A percentile compares a stretch with the other conserved stretches of the same genome.
Evolutionary conservation across 1,140 invertebrate species (phyloP).

Genomic region (Drosophila azteca): DNA sequence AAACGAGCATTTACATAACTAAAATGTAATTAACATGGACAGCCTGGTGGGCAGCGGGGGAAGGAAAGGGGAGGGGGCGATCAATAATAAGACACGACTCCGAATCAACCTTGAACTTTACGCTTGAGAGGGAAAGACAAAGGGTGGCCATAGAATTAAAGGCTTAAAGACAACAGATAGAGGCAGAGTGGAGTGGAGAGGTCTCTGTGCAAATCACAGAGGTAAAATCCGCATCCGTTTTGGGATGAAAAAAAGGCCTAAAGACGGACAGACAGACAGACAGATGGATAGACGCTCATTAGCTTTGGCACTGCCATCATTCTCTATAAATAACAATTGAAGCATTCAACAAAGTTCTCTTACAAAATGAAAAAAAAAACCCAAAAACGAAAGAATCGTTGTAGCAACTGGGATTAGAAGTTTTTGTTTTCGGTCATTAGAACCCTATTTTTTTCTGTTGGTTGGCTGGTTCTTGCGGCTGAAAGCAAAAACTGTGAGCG

Average conservation of each 20-base stretch:
- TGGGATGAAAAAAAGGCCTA: slow-evolving; percentile 50
- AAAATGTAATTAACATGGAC: slow-evolving; percentile 66
- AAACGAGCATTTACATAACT: slow-evolving; percentile 75
- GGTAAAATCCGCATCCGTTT: slow-evolving; percentile 47
- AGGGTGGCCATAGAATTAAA: slow-evolving; percentile 22
- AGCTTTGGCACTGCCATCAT: slow-evolving; percentile 70
- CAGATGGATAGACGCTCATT: slow-evolving; percentile 53
- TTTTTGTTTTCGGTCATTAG: slow-evolving; percentile 13
- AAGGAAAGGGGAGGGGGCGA: slow-evolving; percentile 48
- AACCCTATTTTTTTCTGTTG: neutral
- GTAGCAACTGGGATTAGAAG: slow-evolving; percentile 61
- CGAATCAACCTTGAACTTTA: slow-evolving; percentile 67
- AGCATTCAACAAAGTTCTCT: slow-evolving; percentile 54
- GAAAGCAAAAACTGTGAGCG: slow-evolving; percentile 63
- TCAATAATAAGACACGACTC: slow-evolving; percentile 67
- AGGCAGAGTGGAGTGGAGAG: slow-evolving; percentile 22
- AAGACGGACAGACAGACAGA: slow-evolving; percentile 1
- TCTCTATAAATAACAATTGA: slow-evolving; percentile 81
- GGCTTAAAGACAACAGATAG: slow-evolving; percentile 15
- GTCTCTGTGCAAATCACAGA: slow-evolving; percentile 55
- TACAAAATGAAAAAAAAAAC: slow-evolving; percentile 14
- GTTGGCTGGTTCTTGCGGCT: slow-evolving; percentile 4
- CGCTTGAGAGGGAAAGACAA: slow-evolving; percentile 14
- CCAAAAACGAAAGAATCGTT: slow-evolving; percentile 41
- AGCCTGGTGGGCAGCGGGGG: slow-evolving; percentile 18